Evolutionary conservation across 2,113 vertebrate genomes (phyloP), one percentile per base, ranked within the genome.

Genomic region (Rousettus leschenaultii): DNA sequence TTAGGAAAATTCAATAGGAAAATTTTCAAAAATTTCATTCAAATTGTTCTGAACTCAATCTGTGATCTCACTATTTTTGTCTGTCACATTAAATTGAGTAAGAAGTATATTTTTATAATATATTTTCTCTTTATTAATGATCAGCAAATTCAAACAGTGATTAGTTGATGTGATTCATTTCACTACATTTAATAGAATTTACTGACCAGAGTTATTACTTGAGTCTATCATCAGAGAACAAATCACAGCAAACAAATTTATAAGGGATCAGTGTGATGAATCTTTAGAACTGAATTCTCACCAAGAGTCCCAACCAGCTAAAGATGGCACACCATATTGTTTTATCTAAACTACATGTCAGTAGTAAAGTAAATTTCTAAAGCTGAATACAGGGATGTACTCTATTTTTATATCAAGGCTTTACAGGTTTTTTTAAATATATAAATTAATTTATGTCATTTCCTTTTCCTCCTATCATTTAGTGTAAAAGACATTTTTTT

Each of bases 141-240:
- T 21, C 1, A 26, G 11, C 84, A 74, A 77, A 82, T n/a, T 53
- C 74, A 92, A 75, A 2, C 43, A 71, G 33, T 38, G 75, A 83
- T 83, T 78, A 86, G 28, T 83, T 94, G 75, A 78, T 90, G 35
- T 95, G 63, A 74, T 80, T 90, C 65, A 71, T 66, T 87, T 88
- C 86, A 89, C 40, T 86, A 35, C 24, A 66, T 87, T 80, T 90
- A 94, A 87, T 85, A 94, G 83, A 85, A 91, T 86, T 85, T 93
- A 85, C 55, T 79, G 77, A 65, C 45, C 38, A 93, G 91, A 85
- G 94, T 94, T 92, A 80, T n/a, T 66, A 13, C 35, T 92, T 57
- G 78, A 87, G 55, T 94, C 63, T 94, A 75, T 86, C 63, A 15
- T 95, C 93, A 92, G 40, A 73, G 84, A 45, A 0, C 75, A 89